These are phyloP conservation scores for Uropsilus gracilis DNA, from an alignment of 2,113 vertebrate species.

Conservation along the genomic window DNA sequence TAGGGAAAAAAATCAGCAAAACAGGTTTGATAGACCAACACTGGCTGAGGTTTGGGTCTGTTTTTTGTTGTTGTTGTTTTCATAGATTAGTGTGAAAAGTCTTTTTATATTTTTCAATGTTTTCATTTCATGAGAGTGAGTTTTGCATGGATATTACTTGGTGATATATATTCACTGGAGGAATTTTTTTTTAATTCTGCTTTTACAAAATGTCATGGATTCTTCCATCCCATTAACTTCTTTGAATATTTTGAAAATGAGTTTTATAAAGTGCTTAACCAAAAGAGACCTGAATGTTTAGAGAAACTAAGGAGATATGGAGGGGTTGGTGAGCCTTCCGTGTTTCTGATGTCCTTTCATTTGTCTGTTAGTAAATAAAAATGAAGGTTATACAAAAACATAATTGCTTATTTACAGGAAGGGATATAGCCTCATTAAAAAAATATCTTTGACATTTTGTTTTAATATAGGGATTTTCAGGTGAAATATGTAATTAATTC, in stretches of 20 bases:
- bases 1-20: not conserved
- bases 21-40: not conserved
- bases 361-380: constrained; percentile 17
- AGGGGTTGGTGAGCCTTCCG: not conserved
- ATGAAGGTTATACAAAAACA: not conserved
- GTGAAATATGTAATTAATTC: not conserved
- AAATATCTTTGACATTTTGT: not conserved
- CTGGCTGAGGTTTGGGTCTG: not conserved
- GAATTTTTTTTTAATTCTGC: constrained; percentile 53
- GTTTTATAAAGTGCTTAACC: constrained; percentile 4
- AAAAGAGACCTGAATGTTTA: not conserved
- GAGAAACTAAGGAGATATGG: not conserved
- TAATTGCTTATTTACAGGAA: not conserved
- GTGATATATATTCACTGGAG: not conserved
- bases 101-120: not conserved
- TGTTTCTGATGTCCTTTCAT: not conserved
- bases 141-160: not conserved
- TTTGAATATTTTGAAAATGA: constrained; percentile 15
- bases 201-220: constrained; percentile 21
- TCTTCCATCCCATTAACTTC: constrained; percentile 17
- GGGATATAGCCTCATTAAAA: not conserved
- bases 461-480: not conserved
- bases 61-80: too few relatives aligned
- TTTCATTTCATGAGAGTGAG: not conserved
- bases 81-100: not conserved